Base-by-base conservation (phyloP, 2,113 vertebrate species). In the Lates calcarifer region DNA sequence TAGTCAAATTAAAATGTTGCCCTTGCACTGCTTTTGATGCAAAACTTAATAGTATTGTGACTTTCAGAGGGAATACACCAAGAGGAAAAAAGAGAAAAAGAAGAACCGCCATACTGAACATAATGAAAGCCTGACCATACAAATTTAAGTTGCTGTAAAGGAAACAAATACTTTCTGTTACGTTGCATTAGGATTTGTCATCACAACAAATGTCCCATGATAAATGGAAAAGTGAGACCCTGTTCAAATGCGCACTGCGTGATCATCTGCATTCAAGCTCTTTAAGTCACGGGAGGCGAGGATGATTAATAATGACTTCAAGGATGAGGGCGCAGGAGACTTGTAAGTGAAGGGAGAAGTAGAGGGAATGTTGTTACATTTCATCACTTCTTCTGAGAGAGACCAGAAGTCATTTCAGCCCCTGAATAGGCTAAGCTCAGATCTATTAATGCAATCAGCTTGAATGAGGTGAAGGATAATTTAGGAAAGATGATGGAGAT, bases 401-500 rank as follows among this genome's bases (percentile, higher is more conserved):
- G 24, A 78, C 37, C 26, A 78, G 31, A 79, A 67, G 68, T 61
- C 35, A 87, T 83, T 80, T 78, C 3, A 49, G 37, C 24, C 20
- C 20, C 28, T 39, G 58, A 82, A 71, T 41, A 61, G 51, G 47
- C 55, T 33, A 9, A 3, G 3, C 67, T 55, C 39, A 65, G 47
- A 77, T 80, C 68, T 76, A 62, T 77, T 55, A 68, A 68, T 49
- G 56, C 62, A 71, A 51, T 68, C 60, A 68, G 26, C 22, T 55
- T 26, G 33, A 75, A 69, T 47, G 58, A 81, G 61, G 43, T 66
- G 22, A 60, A 17, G 45, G 15, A 82, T 77, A 65, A 81, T 74
- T 84, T 83, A n/a, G 39, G 33, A 71, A 66, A 74, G 60, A 74
- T 83, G 66, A 85, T 35, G 33, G 63, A 79, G 63, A 84, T 81